phyloP scores from a whole-genome alignment of 2,888 invertebrate genomes.

The Drosophila heteroneura region DNA sequence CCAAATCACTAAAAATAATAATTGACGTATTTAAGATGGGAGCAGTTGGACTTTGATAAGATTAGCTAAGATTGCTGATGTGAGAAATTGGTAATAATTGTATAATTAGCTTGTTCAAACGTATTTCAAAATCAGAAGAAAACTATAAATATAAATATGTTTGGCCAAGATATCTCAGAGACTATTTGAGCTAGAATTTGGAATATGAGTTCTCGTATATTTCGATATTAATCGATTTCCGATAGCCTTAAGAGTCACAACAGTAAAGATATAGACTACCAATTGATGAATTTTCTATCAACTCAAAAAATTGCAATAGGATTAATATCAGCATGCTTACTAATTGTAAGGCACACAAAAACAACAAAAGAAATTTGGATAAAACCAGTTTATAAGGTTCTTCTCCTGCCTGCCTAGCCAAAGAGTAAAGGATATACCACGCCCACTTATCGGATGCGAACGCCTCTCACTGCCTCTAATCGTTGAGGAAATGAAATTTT shows the following conservation, averaged over 20 bases:
- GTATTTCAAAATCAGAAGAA: not conserved
- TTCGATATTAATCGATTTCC: not conserved
- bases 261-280: not conserved
- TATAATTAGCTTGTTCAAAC: not conserved
- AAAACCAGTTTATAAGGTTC: not conserved
- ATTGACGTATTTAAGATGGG: not conserved
- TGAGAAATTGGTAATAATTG: not conserved
- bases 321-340: not conserved
- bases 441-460: conserved; percentile 19
- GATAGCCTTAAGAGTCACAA: not conserved
- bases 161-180: not conserved
- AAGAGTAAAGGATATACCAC: not conserved
- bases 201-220: not conserved
- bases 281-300: not conserved
- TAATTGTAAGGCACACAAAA: not conserved
- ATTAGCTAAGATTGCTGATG: not conserved
- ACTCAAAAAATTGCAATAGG: not conserved
- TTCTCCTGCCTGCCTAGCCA: not conserved
- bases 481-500: conserved; percentile 40
- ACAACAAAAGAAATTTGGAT: not conserved
- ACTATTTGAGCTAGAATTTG: too few relatives aligned
- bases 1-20: not conserved
- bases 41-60: not conserved
- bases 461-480: conserved; percentile 12
- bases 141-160: not conserved